phyloP scores from a whole-genome alignment of 1,140 invertebrate genomes.

The Ceratitis capitata region DNA sequence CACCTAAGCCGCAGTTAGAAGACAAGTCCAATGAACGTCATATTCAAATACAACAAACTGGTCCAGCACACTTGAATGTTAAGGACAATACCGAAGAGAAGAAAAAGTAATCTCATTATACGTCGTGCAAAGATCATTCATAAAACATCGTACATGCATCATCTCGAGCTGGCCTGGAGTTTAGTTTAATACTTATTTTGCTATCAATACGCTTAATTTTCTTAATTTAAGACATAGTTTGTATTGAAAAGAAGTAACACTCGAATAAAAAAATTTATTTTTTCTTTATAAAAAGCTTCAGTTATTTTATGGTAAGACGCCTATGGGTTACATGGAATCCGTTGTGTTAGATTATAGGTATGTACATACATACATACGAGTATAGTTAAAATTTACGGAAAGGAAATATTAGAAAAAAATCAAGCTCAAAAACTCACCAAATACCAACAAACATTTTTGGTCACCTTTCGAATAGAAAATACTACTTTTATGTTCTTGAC shows the following conservation, averaged over 20 bases:
- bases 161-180: neutral
- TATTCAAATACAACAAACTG: constrained; percentile 63
- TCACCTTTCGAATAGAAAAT: too few relatives aligned
- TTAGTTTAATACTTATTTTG: neutral
- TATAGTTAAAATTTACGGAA: too few relatives aligned
- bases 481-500: too few relatives aligned
- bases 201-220: neutral
- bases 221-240: neutral
- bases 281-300: too few relatives aligned
- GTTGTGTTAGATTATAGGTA: too few relatives aligned
- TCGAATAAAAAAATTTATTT: too few relatives aligned
- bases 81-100: constrained; percentile 52
- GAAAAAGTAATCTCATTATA: constrained; percentile 40
- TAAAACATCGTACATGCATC: neutral
- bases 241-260: neutral
- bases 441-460: too few relatives aligned
- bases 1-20: constrained; percentile 62
- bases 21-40: constrained; percentile 43
- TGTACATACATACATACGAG: too few relatives aligned
- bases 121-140: neutral
- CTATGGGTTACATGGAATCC: too few relatives aligned
- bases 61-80: constrained; percentile 61
- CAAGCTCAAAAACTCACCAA: too few relatives aligned
- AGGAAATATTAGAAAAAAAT: too few relatives aligned
- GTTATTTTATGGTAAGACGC: too few relatives aligned